Percentiles rank a stretch among this genome's conserved stretches.
These are phyloP conservation scores for Diloba caeruleocephala DNA, from an alignment of 2,888 invertebrate genomes.

Conservation along the genomic window DNA sequence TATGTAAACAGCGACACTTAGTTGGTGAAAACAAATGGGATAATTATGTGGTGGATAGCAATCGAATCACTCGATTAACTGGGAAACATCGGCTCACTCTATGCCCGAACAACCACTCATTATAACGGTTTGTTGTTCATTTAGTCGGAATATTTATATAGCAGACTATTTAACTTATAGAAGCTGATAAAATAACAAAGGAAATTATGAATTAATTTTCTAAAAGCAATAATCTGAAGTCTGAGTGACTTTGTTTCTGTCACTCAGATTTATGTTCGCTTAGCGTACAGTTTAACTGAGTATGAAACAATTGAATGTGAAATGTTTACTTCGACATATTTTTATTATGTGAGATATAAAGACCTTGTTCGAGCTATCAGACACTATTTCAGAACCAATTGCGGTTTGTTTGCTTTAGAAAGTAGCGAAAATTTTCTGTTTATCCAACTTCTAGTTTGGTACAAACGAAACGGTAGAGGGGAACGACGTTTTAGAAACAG, in stretches of 20 bases:
- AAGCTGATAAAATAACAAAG: too few relatives aligned
- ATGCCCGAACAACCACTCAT: not conserved
- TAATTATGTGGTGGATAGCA: slow-evolving; percentile 3
- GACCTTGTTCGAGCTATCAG: too few relatives aligned
- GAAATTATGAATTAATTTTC: too few relatives aligned
- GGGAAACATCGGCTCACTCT: too few relatives aligned
- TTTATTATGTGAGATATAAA: not conserved
- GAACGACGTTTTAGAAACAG: too few relatives aligned
- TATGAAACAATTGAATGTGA: too few relatives aligned
- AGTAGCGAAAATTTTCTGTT: not conserved
- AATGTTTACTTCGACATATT: not conserved
- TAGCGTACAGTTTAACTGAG: too few relatives aligned
- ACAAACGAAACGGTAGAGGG: not conserved
- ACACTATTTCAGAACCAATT: not conserved
- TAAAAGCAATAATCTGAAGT: too few relatives aligned
- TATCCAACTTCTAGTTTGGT: not conserved
- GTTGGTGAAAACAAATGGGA: not conserved
- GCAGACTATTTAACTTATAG: too few relatives aligned
- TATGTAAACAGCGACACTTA: slow-evolving; percentile 5
- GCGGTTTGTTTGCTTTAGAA: not conserved
- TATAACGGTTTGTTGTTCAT: not conserved
- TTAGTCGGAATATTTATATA: too few relatives aligned
- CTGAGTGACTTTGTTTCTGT: too few relatives aligned
- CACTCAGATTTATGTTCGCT: too few relatives aligned
- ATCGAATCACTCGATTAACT: slow-evolving; percentile 5